Conservation (phyloP, 2,888 invertebrate species). For the Exephanes ischioxanthus region DNA sequence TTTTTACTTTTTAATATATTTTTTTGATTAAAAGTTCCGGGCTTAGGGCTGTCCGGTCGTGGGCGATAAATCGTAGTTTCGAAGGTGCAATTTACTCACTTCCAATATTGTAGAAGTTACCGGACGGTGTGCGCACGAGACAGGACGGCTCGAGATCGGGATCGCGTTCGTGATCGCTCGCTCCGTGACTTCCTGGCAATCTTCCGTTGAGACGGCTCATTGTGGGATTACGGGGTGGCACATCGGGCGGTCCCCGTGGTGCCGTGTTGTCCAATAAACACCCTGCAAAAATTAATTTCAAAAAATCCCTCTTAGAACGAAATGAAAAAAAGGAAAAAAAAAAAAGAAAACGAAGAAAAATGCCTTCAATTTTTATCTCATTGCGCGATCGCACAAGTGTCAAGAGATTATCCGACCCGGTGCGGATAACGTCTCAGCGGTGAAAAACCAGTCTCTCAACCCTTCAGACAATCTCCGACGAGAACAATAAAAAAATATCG, state of each 20-base stretch:
- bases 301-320: constrained; percentile 56
- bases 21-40: background rate
- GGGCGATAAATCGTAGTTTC: background rate
- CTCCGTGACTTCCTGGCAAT: constrained; percentile 88
- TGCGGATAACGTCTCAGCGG: background rate
- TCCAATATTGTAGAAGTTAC: constrained; percentile 96
- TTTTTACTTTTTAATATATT: background rate
- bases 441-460: background rate
- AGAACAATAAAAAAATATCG: background rate
- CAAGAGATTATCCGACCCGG: background rate
- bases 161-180: constrained; percentile 86
- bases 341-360: background rate
- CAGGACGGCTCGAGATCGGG: constrained; percentile 96
- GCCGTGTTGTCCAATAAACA: constrained; percentile 94
- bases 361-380: background rate
- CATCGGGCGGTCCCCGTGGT: constrained; percentile 91
- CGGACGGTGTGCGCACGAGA: constrained; percentile 95
- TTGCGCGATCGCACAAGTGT: background rate
- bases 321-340: no score
- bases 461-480: background rate
- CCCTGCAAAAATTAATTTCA: constrained; percentile 87
- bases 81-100: constrained; percentile 85
- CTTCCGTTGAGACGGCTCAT: constrained; percentile 96
- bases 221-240: constrained; percentile 95
- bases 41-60: background rate